Percentiles rank a stretch among this genome's conserved stretches.
These are phyloP conservation scores for Xerus rutilus DNA, from an alignment of 2,797 vertebrate genomes.

Conservation along the genomic window DNA sequence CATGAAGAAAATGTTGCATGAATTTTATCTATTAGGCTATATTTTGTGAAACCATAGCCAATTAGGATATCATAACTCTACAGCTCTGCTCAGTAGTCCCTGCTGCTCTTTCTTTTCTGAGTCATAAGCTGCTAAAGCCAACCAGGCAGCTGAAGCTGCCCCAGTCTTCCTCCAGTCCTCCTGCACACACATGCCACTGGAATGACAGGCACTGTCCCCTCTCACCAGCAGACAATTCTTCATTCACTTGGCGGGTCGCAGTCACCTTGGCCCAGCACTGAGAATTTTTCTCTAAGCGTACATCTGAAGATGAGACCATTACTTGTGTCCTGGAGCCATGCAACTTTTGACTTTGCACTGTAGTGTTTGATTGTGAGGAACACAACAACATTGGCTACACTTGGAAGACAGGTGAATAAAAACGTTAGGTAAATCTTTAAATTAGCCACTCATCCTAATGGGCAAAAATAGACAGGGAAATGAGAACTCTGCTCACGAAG, in stretches of 20 bases:
- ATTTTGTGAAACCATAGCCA: background rate
- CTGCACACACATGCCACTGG: no score
- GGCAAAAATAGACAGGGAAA: background rate
- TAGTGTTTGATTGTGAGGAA: background rate
- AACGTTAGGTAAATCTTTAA: background rate
- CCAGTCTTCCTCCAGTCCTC: background rate
- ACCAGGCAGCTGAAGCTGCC: background rate
- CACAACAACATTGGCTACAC: background rate
- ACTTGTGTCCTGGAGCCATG: no score
- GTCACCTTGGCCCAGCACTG: background rate
- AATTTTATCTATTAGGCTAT: background rate
- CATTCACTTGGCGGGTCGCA: background rate
- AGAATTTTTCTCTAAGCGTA: background rate
- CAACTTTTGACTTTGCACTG: no score
- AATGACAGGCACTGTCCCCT: background rate
- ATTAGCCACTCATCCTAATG: background rate
- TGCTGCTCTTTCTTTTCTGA: background rate
- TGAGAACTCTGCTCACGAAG: background rate
- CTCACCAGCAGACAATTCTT: background rate
- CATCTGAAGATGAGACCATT: no score
- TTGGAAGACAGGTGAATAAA: background rate
- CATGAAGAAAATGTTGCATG: background rate
- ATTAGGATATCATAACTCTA: background rate
- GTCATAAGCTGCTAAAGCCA: background rate
- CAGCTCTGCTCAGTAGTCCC: background rate